Evolutionary conservation across 2,888 invertebrate species (phyloP), one percentile per base, ranked within the genome.

Genomic region (Lasioglossum morio): DNA sequence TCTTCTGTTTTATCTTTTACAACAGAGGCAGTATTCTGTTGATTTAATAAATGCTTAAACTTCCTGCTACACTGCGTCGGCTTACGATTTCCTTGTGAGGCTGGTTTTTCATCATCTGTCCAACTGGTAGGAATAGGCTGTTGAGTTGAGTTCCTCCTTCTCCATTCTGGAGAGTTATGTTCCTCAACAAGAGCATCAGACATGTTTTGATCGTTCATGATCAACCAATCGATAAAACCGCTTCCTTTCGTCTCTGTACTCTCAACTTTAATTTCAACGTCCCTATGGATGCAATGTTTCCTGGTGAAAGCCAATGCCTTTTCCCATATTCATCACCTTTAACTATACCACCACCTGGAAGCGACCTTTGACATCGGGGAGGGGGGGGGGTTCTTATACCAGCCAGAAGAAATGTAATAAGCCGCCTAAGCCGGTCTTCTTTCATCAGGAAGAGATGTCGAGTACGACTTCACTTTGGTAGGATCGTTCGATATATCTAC

Each of bases 191-290:
- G 96, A 0, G 98, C 97, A 5, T 99, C 97, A 0, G 99, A 99
- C 89, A 99, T 95, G 94, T 99, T 99, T 72, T 97, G 96, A 87
- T 97, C 97, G 79, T 98, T 98, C n/a, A 98, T 96, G 97, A 98
- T 99, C 80, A 99, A 96, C 98, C 98, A 98, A 46, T 99, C 99
- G 93, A 99, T 99, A 94, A 99, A 99, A 94, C 99, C 99, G 82
- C 99, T 99, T 81, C 98, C 99, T 95, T 99, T 99, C 0, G 94
- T 93, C 95, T 99, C 99, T 96, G 98, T 98, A 81, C 98, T 97
- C 93, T 99, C 99, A 75, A 99, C 98, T 91, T 98, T 98, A 83
- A 99, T 97, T 85, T 98, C 97, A 0, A 99, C 99, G 94, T 99
- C 99, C 86, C 98, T 97, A 94, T 99, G 99, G 92, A 99, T 96